Evolutionary conservation across 2,797 vertebrate genomes (phyloP).

Genomic region (Gouania willdenowi): DNA sequence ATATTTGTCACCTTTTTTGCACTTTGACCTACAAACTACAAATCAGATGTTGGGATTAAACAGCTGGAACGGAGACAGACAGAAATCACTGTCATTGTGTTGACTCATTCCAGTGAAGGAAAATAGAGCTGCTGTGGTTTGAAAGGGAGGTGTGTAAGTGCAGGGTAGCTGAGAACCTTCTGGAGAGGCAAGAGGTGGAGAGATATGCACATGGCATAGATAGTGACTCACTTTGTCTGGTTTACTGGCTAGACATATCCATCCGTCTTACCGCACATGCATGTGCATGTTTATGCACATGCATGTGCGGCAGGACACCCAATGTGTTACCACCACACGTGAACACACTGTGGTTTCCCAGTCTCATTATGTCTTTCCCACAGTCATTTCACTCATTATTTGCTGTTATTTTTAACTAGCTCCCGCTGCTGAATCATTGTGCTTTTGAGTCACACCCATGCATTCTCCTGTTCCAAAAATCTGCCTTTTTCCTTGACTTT

Average conservation of each 20-base stretch:
- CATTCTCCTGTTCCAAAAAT: conserved; percentile 51
- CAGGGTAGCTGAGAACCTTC: conserved; percentile 42
- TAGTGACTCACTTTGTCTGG: conserved; percentile 30
- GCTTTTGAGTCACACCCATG: conserved; percentile 62
- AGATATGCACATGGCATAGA: conserved; percentile 22
- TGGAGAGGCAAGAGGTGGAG: conserved; percentile 32
- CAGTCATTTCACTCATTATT: conserved; percentile 53
- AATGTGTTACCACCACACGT: not conserved
- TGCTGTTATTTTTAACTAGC: conserved; percentile 69
- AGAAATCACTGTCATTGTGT: conserved; percentile 34
- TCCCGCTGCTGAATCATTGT: conserved; percentile 62
- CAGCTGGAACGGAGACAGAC: conserved; percentile 41
- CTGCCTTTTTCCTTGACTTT: conserved; percentile 19
- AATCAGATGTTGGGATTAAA: conserved; percentile 25
- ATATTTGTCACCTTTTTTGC: too few species aligned
- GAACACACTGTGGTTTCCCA: conserved; percentile 31
- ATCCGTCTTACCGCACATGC: too few species aligned
- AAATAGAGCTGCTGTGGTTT: conserved; percentile 29
- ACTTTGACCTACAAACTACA: conserved; percentile 1
- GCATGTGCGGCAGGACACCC: conserved; percentile 6
- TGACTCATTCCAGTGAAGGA: conserved; percentile 52
- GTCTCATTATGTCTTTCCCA: conserved; percentile 46
- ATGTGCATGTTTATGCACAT: not conserved
- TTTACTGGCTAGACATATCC: conserved; percentile 7
- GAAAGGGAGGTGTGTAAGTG: conserved; percentile 59